A percentile compares a stretch with the other conserved stretches of the same genome.
These are phyloP conservation scores for Dipus sagitta DNA, from an alignment of 2,797 vertebrate genomes.

Conservation along the genomic window DNA sequence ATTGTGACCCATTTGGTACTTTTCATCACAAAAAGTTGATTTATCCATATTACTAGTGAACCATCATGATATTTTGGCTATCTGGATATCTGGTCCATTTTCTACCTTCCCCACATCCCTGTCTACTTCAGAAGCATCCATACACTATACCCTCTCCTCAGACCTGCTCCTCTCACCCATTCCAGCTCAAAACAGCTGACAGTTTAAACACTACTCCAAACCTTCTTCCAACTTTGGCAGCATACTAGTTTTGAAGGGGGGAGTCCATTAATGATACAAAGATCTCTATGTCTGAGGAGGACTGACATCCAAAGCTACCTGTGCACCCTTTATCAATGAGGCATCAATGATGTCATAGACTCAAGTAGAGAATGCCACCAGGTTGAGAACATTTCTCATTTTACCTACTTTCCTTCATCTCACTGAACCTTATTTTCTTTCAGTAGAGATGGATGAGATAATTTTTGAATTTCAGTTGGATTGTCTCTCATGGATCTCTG, in stretches of 20 bases:
- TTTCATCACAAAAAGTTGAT: not conserved
- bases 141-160: not conserved
- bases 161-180: not conserved
- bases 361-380: not conserved
- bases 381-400: not conserved
- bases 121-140: not conserved
- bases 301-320: not conserved
- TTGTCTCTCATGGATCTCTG: not conserved
- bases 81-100: not conserved
- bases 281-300: not conserved
- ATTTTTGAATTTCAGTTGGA: constrained; percentile 33
- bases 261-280: too few species aligned
- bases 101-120: not conserved
- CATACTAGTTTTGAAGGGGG: not conserved
- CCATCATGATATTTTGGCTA: not conserved
- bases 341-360: not conserved
- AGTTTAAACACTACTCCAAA: constrained; percentile 34
- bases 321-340: not conserved
- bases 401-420: not conserved
- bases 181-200: not conserved
- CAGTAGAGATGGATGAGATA: not conserved
- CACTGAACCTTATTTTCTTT: not conserved
- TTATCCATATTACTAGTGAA: not conserved
- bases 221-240: not conserved
- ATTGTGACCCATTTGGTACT: not conserved